Evolutionary conservation across 1,140 invertebrate species (phyloP), one percentile per base, ranked within the genome.

Genomic region (Drosophila paulistorum): DNA sequence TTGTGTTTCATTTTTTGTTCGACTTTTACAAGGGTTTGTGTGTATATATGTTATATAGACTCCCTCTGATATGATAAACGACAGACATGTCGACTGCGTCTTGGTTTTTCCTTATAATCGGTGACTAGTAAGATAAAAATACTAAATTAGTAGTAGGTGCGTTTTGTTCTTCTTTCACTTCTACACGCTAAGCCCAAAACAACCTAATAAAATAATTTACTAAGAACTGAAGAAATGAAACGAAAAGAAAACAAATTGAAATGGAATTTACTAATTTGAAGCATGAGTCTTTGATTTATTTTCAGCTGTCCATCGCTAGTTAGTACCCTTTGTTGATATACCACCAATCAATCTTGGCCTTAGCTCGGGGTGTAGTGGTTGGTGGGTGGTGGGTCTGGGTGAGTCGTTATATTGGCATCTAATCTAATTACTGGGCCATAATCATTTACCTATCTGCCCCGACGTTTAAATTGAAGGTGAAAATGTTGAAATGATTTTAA

Each of bases 211-310:
- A 59, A 59, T 20, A 59, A 59, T 63, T 63, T 48, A 20, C 20
- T 62, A 39, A 42, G 35, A 67, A 58, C 35, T 65, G 57, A 17
- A 3, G 11, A 65, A 64, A 65, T 45, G 42, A 11, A 23, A 48
- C 54, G 11, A 14, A 54, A 75, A 48, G 55, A 11, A 30, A 54
- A 75, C 59, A 42, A 17, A 60, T 7, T 23, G 35, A 39, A 35
- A 23, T 39, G 17, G 4, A 20, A 23, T 59, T 1, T 20, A 60
- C 30, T 41, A 13, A 13, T 35, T 48, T 35, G 55, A 41, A 35
- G 64, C 63, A 84, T 83, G 76, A 84, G 65, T 75, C 41, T 77
- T 9, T 17, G 26, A 42, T 64, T 77, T 80, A 80, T 84, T 76
- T 73, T 54, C 58, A 57, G 42, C 54, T 35, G 42, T 57, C 67